A percentile compares a stretch with the other conserved stretches of the same genome.
phyloP scores from a whole-genome alignment of 2,797 vertebrate species.

The Phylloscopus collybita region DNA sequence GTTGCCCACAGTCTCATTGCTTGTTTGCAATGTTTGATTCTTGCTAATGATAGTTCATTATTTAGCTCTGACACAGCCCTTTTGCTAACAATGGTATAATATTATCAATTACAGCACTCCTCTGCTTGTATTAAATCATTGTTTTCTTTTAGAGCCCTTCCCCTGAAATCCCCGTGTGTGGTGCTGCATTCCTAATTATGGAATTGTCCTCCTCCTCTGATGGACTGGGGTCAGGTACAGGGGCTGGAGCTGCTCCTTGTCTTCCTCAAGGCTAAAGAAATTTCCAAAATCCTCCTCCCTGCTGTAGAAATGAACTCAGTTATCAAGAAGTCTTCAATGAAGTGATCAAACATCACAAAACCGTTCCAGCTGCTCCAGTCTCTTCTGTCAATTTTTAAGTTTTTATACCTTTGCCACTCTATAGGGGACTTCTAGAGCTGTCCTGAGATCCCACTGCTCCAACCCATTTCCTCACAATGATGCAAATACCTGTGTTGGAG shows the following conservation, averaged over 20 bases:
- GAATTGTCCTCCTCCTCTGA: background rate
- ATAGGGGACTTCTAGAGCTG: background rate
- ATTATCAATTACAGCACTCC: background rate
- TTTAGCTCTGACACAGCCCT: background rate
- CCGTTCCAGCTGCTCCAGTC: background rate
- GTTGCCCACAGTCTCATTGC: background rate
- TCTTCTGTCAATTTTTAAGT: background rate
- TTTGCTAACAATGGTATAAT: background rate
- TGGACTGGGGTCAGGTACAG: background rate
- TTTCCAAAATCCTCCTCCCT: background rate
- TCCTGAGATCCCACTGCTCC: background rate
- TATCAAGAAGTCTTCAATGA: background rate
- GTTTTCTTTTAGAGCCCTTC: background rate
- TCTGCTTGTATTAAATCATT: background rate
- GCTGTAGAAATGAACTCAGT: background rate
- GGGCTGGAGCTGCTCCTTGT: background rate
- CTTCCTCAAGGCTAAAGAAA: background rate
- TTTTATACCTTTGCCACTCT: background rate
- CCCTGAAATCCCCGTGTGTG: background rate
- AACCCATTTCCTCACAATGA: background rate
- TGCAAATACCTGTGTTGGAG: background rate
- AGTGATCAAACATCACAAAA: background rate
- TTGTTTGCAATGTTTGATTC: background rate
- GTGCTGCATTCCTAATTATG: background rate
- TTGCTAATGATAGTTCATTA: background rate